Percentiles rank a stretch among this genome's conserved stretches.
These are phyloP conservation scores for Parascotia fuliginaria DNA, from an alignment of 2,888 invertebrate species.

Conservation along the genomic window DNA sequence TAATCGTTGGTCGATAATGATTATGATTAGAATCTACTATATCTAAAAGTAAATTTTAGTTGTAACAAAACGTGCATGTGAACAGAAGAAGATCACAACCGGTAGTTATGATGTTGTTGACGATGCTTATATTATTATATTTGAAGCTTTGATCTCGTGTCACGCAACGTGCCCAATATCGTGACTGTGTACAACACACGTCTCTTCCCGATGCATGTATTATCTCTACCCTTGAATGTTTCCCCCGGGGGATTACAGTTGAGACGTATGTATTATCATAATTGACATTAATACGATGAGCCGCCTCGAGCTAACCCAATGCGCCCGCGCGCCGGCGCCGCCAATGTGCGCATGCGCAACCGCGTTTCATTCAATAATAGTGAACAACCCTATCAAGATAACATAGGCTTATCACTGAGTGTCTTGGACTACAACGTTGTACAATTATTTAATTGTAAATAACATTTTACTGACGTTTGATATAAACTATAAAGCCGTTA, in stretches of 20 bases:
- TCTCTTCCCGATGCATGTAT: not conserved
- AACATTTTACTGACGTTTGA: not conserved
- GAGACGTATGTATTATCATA: conserved; percentile 7
- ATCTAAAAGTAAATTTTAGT: too few species aligned
- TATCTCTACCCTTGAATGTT: not conserved
- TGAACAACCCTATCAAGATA: not conserved
- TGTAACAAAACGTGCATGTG: too few species aligned
- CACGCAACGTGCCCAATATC: too few species aligned
- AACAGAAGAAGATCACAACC: too few species aligned
- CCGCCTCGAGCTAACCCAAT: not conserved
- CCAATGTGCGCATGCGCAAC: not conserved
- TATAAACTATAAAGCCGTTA: not conserved
- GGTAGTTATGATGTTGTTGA: too few species aligned
- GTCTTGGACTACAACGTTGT: not conserved
- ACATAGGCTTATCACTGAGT: not conserved
- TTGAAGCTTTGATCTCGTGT: too few species aligned
- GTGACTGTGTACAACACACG: too few species aligned
- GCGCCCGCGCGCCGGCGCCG: not conserved
- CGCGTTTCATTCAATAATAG: not conserved
- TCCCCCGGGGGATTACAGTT: conserved; percentile 1
- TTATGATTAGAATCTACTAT: too few species aligned
- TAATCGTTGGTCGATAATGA: too few species aligned
- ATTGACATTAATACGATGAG: conserved; percentile 12
- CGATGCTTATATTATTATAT: too few species aligned
- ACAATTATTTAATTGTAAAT: not conserved